Conservation (phyloP, 1,140 invertebrate species). For the Pinna nobilis region DNA sequence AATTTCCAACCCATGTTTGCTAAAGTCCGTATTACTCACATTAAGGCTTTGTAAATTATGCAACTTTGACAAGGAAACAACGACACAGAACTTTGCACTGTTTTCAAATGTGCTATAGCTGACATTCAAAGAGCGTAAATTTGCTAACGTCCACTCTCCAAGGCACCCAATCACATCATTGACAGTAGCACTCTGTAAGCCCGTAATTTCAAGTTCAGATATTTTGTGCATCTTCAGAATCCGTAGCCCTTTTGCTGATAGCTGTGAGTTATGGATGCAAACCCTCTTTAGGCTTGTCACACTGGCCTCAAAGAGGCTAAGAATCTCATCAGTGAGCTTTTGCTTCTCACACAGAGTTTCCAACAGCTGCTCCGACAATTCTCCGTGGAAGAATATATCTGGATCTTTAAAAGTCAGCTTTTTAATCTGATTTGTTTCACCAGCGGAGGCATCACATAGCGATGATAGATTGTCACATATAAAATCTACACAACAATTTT, state of each 20-base stretch:
- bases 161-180: slow-evolving; percentile 83
- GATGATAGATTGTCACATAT: slow-evolving; percentile 82
- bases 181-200: slow-evolving; percentile 79
- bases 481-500: slow-evolving; percentile 82
- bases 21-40: slow-evolving; percentile 84
- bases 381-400: slow-evolving; percentile 81
- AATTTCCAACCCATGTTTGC: slow-evolving; percentile 82
- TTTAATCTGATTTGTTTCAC: slow-evolving; percentile 52
- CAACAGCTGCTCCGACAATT: slow-evolving; percentile 82
- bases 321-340: slow-evolving; percentile 80
- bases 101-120: slow-evolving; percentile 81
- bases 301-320: slow-evolving; percentile 81
- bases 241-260: slow-evolving; percentile 81
- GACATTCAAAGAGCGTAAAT: slow-evolving; percentile 82
- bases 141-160: slow-evolving; percentile 83
- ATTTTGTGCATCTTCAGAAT: slow-evolving; percentile 82
- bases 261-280: slow-evolving; percentile 73
- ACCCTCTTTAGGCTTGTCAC: slow-evolving; percentile 80
- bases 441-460: slow-evolving; percentile 76
- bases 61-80: slow-evolving; percentile 75
- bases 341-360: slow-evolving; percentile 80
- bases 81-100: slow-evolving; percentile 75
- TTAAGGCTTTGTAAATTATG: slow-evolving; percentile 81
- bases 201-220: slow-evolving; percentile 79
- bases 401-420: slow-evolving; percentile 80